phyloP scores from a whole-genome alignment of 2,797 vertebrate species.

The Typhlichthys eigenmanni region DNA sequence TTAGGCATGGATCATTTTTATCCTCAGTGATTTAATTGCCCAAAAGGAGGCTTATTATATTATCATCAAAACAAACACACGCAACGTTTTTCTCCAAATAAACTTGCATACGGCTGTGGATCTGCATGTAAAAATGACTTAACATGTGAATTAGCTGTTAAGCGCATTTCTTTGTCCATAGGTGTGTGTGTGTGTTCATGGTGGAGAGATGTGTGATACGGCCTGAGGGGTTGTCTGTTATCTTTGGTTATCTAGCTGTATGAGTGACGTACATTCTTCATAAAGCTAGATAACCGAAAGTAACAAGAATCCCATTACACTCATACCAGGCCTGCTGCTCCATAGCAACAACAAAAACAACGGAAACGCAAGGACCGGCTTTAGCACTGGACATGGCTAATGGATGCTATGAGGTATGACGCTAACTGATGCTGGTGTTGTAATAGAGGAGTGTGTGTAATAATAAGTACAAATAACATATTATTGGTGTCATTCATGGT shows the following conservation, averaged over 20 bases:
- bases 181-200: background rate
- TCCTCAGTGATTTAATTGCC: constrained; percentile 50
- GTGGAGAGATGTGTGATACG: constrained; percentile 45
- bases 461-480: no score
- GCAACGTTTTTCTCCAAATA: background rate
- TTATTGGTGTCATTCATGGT: no score
- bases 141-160: background rate
- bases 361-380: no score
- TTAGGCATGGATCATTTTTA: constrained; percentile 67
- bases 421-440: no score
- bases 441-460: no score
- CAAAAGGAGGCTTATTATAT: constrained; percentile 48
- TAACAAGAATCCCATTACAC: constrained; percentile 92
- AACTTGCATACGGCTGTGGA: background rate
- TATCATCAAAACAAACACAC: constrained; percentile 49
- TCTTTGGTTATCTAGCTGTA: constrained; percentile 98
- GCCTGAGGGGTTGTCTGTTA: constrained; percentile 88
- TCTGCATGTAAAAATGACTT: background rate
- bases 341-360: background rate
- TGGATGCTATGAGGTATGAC: no score
- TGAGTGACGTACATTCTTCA: constrained; percentile 93
- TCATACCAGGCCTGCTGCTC: constrained; percentile 50
- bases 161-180: constrained; percentile 7
- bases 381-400: no score
- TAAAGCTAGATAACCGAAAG: constrained; percentile 94